phyloP scores from a whole-genome alignment of 1,140 invertebrate species.

The Stegodyphus mimosarum region DNA sequence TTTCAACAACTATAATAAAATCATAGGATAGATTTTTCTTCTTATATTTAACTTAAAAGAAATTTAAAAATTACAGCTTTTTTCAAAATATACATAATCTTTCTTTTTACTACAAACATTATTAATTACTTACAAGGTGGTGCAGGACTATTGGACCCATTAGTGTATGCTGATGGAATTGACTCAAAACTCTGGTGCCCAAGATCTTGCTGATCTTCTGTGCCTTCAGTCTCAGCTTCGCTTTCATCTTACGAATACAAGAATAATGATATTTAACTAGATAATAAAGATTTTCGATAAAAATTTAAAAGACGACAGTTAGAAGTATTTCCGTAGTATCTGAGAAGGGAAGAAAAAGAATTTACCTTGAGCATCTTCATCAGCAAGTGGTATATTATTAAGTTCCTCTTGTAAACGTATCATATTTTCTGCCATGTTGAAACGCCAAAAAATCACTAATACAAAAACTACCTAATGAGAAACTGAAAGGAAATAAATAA shows the following conservation, averaged over 20 bases:
- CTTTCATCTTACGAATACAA: conserved; percentile 55
- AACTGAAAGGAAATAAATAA: no score
- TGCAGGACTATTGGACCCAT: conserved; percentile 75
- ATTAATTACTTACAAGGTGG: conserved; percentile 51
- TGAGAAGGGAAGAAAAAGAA: not conserved
- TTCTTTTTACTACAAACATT: no score
- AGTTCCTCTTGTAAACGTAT: conserved; percentile 77
- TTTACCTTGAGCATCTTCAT: conserved; percentile 87
- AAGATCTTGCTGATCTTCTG: conserved; percentile 35
- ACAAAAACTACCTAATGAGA: no score
- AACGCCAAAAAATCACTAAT: no score
- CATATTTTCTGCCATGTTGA: conserved; percentile 55
- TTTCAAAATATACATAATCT: no score
- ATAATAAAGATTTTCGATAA: not conserved
- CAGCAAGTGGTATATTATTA: conserved; percentile 85
- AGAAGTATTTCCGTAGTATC: not conserved
- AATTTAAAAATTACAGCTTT: no score
- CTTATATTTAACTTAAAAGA: no score
- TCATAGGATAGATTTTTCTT: no score
- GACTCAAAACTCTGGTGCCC: conserved; percentile 84
- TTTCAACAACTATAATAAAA: no score
- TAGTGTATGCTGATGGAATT: conserved; percentile 87
- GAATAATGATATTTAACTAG: not conserved
- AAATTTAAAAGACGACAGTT: not conserved
- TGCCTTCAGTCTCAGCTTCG: conserved; percentile 54